Evolutionary conservation across 1,140 invertebrate species (phyloP).

Genomic region (Drosophila mauritiana): DNA sequence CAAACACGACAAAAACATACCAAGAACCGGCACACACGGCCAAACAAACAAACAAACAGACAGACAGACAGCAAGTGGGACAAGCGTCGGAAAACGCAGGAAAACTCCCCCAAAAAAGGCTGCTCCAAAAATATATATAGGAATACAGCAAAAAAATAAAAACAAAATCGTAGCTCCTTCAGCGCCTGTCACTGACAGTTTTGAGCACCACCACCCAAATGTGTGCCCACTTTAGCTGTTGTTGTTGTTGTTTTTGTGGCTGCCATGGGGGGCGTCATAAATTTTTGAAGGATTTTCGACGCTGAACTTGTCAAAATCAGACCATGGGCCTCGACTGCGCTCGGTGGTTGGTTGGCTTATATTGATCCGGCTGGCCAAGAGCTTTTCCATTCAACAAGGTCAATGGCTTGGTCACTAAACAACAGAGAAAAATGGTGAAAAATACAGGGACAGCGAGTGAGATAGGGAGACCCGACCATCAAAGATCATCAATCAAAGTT

Average conservation of each 20-base stretch:
- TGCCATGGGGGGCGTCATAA: conserved; percentile 56
- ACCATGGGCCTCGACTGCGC: conserved; percentile 42
- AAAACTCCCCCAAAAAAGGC: conserved; percentile 14
- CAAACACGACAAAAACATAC: conserved; percentile 70
- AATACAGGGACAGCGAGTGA: conserved; percentile 1
- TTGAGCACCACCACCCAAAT: conserved; percentile 22
- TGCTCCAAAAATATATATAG: conserved; percentile 20
- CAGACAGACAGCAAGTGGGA: conserved; percentile 42
- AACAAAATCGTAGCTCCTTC: conserved; percentile 47
- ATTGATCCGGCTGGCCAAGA: conserved; percentile 47
- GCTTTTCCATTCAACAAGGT: conserved; percentile 69
- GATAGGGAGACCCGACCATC: conserved; percentile 14
- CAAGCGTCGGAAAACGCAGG: conserved; percentile 40
- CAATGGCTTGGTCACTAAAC: conserved; percentile 66
- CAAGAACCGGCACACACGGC: conserved; percentile 14
- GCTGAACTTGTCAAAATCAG: conserved; percentile 84
- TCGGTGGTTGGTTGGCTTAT: conserved; percentile 47
- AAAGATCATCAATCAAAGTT: conserved; percentile 80
- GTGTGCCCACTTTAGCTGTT: conserved; percentile 4
- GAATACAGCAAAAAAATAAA: conserved; percentile 2
- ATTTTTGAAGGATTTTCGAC: conserved; percentile 84
- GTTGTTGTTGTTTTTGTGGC: conserved; percentile 9
- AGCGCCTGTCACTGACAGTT: conserved; percentile 72
- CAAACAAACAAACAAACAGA: conserved; percentile 28
- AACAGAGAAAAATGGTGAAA: conserved; percentile 18